Evolutionary conservation across 53 echinoderm and acorn worm genomes (phyloP).

Genomic region (Astropecten irregularis): DNA sequence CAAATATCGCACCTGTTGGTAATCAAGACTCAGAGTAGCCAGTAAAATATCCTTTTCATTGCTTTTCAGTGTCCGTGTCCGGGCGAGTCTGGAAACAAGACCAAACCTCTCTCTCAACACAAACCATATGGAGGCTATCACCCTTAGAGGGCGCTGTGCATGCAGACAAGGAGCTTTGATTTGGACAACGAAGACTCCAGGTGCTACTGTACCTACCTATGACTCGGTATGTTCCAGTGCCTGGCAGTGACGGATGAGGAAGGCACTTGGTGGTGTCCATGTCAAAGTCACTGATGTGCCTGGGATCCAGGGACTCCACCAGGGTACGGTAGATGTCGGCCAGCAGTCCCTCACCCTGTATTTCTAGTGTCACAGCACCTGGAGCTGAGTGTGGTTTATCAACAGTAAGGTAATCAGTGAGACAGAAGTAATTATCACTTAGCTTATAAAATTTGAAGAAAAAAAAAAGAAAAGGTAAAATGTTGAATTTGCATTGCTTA

Average conservation of each 20-base stretch:
- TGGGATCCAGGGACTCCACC: conserved; percentile 70
- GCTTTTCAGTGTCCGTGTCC: too few species aligned
- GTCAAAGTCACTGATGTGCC: conserved; percentile 62
- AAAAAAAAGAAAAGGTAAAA: too few species aligned
- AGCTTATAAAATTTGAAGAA: not conserved
- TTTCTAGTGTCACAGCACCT: conserved; percentile 60
- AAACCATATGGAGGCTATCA: too few species aligned
- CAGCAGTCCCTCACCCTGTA: conserved; percentile 82
- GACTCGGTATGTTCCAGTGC: conserved; percentile 43
- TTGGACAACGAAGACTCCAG: too few species aligned
- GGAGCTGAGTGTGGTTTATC: too few species aligned
- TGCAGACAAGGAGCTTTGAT: too few species aligned
- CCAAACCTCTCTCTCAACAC: too few species aligned
- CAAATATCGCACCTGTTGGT: conserved; percentile 64
- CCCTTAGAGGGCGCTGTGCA: too few species aligned
- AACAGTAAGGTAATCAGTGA: not conserved
- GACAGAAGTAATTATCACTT: not conserved
- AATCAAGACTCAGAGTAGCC: not conserved
- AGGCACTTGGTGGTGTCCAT: conserved; percentile 92
- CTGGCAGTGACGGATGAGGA: conserved; percentile 75
- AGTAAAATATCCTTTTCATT: not conserved
- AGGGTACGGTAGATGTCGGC: conserved; percentile 80
- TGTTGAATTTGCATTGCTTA: too few species aligned
- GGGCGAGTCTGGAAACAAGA: too few species aligned
- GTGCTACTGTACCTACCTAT: conserved; percentile 84